Conservation (phyloP, 2,113 vertebrate genomes). For the Anser cygnoides region DNA sequence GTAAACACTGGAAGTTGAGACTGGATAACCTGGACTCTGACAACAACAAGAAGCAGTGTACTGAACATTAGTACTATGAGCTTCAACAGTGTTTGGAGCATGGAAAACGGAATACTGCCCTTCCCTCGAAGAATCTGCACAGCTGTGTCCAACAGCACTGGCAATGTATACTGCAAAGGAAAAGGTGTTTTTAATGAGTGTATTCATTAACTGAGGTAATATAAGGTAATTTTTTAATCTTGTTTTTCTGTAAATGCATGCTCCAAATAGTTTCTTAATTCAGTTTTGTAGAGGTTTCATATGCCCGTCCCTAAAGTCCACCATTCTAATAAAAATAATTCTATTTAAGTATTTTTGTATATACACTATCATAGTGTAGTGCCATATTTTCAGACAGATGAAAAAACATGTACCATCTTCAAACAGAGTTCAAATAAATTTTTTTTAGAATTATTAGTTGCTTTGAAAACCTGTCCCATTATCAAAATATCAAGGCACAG, state of each 20-base stretch:
- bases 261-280: background rate
- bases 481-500: background rate
- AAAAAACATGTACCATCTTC: background rate
- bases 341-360: background rate
- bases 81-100: conserved; percentile 93
- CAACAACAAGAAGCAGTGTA: conserved; percentile 92
- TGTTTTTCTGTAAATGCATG: background rate
- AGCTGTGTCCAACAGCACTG: conserved; percentile 82
- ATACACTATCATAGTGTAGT: background rate
- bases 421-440: background rate
- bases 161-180: conserved; percentile 88
- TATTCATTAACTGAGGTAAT: background rate
- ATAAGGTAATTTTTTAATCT: background rate
- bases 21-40: conserved; percentile 97
- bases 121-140: conserved; percentile 89
- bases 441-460: background rate
- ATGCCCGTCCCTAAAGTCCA: background rate
- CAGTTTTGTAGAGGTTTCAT: background rate
- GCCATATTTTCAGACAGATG: background rate
- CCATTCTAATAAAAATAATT: background rate
- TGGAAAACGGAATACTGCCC: conserved; percentile 87
- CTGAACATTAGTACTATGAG: conserved; percentile 96
- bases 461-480: background rate
- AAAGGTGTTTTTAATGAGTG: background rate
- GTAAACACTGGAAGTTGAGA: conserved; percentile 98